Conservation (phyloP, 2,888 invertebrate species). For the Eugnorisma glareosa region DNA sequence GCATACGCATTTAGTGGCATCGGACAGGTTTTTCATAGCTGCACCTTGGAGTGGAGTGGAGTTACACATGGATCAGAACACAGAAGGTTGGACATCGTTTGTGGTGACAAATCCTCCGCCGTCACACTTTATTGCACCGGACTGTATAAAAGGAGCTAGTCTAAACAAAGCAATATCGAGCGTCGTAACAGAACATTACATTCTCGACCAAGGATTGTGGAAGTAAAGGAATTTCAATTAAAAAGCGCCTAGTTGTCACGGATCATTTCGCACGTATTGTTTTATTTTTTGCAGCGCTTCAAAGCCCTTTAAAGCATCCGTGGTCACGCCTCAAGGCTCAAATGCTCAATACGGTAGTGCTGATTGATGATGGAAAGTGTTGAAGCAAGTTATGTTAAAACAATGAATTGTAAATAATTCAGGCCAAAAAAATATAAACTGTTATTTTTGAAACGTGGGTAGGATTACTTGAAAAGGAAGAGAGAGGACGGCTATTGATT, state of each 20-base stretch:
- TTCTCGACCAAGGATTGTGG: slow-evolving; percentile 17
- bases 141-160: neutral
- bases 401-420: slow-evolving; percentile 30
- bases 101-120: neutral
- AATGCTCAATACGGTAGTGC: slow-evolving; percentile 27
- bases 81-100: neutral
- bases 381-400: slow-evolving; percentile 36
- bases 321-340: slow-evolving; percentile 54
- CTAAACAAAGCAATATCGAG: neutral
- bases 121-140: neutral
- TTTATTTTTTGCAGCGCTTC: slow-evolving; percentile 48
- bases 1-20: too few relatives aligned
- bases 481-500: neutral
- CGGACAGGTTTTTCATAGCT: too few relatives aligned
- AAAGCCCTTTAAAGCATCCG: slow-evolving; percentile 53
- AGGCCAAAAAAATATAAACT: neutral
- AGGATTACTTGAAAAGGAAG: neutral
- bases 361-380: slow-evolving; percentile 47
- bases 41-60: too few relatives aligned
- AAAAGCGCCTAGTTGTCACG: slow-evolving; percentile 49
- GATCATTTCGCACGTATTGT: slow-evolving; percentile 47
- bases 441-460: slow-evolving; percentile 10
- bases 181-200: slow-evolving; percentile 16
- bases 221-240: slow-evolving; percentile 48
- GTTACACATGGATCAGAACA: neutral